phyloP scores from a whole-genome alignment of 64 coral and sea anemone genomes.

The Catalaphyllia jardinei region DNA sequence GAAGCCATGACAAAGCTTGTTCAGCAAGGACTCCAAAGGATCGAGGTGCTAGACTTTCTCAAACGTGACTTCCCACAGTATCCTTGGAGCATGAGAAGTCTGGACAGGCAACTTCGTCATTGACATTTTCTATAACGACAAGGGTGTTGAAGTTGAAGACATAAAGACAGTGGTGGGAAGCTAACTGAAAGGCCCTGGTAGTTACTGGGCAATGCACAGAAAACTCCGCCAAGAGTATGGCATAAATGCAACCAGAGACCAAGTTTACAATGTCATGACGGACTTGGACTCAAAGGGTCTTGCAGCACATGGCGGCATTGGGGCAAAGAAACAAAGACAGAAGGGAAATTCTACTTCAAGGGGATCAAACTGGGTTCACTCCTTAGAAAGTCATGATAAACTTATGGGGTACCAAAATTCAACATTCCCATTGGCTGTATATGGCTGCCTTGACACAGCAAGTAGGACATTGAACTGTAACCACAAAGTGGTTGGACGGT shows the following conservation, averaged over 20 bases:
- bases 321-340: constrained; percentile 15
- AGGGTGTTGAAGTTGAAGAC: constrained; percentile 29
- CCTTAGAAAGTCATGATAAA: too few species aligned
- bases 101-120: constrained; percentile 51
- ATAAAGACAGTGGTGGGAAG: constrained; percentile 29
- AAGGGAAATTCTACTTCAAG: constrained; percentile 38
- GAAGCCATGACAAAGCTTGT: constrained; percentile 47
- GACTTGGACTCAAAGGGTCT: constrained; percentile 47
- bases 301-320: constrained; percentile 26
- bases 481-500: constrained; percentile 41
- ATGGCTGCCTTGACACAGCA: constrained; percentile 44
- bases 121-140: constrained; percentile 55
- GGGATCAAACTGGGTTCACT: constrained; percentile 34
- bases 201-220: constrained; percentile 58
- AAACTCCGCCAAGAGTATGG: constrained; percentile 55
- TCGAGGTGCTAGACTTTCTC: constrained; percentile 55
- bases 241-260: constrained; percentile 51
- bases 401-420: too few species aligned
- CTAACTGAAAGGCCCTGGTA: constrained; percentile 4
- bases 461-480: constrained; percentile 9
- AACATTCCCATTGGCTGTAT: constrained; percentile 23
- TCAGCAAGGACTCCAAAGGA: constrained; percentile 52
- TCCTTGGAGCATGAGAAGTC: constrained; percentile 36
- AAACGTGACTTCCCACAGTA: constrained; percentile 41
- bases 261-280: constrained; percentile 47